These are phyloP conservation scores for Silurus lanzhouensis DNA, from an alignment of 2,797 vertebrate genomes.

Conservation along the genomic window DNA sequence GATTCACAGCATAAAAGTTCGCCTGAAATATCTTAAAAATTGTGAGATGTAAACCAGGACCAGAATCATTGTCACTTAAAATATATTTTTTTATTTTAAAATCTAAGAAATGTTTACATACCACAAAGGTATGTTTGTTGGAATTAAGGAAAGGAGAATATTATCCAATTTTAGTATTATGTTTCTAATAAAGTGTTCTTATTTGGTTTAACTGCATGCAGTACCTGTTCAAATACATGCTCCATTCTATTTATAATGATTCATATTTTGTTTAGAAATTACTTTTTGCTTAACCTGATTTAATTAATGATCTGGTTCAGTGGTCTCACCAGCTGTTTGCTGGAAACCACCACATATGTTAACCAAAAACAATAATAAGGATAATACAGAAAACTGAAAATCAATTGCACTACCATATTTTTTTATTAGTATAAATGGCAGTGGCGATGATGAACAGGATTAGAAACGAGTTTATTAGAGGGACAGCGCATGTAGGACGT, in stretches of 20 bases:
- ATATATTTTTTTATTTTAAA: no score
- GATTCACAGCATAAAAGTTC: neutral
- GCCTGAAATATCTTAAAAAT: neutral
- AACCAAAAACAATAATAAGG: neutral
- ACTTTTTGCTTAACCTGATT: neutral
- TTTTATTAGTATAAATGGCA: neutral
- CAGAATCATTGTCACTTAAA: neutral
- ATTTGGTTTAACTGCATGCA: neutral
- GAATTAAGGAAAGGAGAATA: neutral
- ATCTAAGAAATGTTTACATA: no score
- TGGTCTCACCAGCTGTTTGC: neutral
- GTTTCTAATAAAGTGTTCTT: neutral
- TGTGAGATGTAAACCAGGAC: neutral
- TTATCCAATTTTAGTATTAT: neutral
- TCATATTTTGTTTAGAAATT: neutral
- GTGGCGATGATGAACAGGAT: no score
- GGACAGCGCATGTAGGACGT: no score
- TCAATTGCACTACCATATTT: neutral
- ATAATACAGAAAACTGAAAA: neutral
- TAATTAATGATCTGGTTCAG: neutral
- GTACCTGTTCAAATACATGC: neutral
- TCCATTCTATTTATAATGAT: neutral
- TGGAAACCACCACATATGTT: neutral
- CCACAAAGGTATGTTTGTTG: no score
- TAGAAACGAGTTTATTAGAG: no score